Percentiles rank a stretch among this genome's conserved stretches.
These are phyloP conservation scores for Indri indri DNA, from an alignment of 2,113 vertebrate genomes.

Conservation along the genomic window DNA sequence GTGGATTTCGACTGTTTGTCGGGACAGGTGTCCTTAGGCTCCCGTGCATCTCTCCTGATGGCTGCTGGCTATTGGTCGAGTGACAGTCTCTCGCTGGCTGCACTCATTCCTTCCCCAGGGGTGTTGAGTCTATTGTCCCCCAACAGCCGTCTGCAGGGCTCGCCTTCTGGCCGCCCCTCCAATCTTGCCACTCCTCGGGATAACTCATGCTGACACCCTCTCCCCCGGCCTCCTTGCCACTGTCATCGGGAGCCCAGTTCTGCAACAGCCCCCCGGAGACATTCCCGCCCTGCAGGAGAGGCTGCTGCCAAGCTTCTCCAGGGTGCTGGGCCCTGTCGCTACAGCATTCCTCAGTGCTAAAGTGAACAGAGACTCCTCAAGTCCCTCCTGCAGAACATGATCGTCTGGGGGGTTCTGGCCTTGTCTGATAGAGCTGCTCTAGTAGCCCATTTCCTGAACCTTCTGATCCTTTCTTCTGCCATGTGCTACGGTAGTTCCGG, in stretches of 20 bases:
- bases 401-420: not conserved
- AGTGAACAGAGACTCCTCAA: not conserved
- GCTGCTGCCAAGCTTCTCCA: not conserved
- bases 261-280: not conserved
- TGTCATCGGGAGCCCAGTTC: not conserved
- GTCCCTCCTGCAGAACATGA: not conserved
- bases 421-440: accelerated
- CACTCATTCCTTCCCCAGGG: not conserved
- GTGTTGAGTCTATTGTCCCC: accelerated
- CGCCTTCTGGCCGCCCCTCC: not conserved
- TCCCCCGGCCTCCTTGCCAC: not conserved
- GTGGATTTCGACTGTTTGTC: not conserved
- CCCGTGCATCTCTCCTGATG: not conserved
- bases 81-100: not conserved
- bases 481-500: no score
- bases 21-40: not conserved
- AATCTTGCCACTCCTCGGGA: not conserved
- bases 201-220: not conserved
- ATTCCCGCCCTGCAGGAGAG: not conserved
- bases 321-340: not conserved
- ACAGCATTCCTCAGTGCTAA: not conserved
- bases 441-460: not conserved
- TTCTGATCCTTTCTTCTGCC: not conserved
- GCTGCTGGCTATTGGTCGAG: not conserved
- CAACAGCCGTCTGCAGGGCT: not conserved